A percentile compares a stretch with the other conserved stretches of the same genome.
phyloP scores from a whole-genome alignment of 2,113 vertebrate species.

The Chascanopsetta lugubris region DNA sequence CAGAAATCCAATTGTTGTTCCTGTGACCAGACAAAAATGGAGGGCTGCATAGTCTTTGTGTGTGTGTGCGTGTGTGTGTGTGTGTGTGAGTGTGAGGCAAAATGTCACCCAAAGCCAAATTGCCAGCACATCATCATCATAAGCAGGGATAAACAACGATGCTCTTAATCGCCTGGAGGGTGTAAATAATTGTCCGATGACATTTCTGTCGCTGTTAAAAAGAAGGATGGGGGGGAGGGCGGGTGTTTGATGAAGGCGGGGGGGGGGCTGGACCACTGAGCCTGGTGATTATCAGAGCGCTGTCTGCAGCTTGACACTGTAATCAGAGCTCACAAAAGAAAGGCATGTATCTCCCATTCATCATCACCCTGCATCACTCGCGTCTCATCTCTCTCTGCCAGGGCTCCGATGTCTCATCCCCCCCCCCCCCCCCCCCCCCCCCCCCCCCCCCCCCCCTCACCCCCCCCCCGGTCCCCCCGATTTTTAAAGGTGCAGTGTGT shows the following conservation, averaged over 20 bases:
- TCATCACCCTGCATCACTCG: conserved; percentile 27
- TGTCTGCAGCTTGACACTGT: conserved; percentile 53
- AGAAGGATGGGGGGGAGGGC: conserved; percentile 10
- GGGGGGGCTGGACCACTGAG: conserved; percentile 4
- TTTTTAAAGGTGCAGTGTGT: too few species aligned
- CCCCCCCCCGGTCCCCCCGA: too few species aligned
- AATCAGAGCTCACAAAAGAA: conserved; percentile 60
- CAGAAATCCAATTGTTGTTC: conserved; percentile 34
- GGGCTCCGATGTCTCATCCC: too few species aligned
- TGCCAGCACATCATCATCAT: conserved; percentile 13
- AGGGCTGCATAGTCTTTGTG: too few species aligned
- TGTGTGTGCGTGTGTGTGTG: neutral
- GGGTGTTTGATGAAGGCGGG: too few species aligned
- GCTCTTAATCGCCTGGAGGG: conserved; percentile 20
- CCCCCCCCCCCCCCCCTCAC: neutral
- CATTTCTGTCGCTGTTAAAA: conserved; percentile 30
- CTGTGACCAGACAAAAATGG: neutral
- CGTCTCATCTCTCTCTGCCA: conserved; percentile 1
- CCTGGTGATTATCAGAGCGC: conserved; percentile 49
- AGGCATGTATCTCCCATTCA: conserved; percentile 43
- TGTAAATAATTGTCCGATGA: conserved; percentile 59
- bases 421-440: neutral
- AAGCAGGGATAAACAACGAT: conserved; percentile 23
- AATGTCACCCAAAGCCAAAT: conserved; percentile 19
- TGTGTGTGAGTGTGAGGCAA: neutral